These are phyloP conservation scores for Podarcis muralis DNA, from an alignment of 2,113 vertebrate species.

Conservation along the genomic window DNA sequence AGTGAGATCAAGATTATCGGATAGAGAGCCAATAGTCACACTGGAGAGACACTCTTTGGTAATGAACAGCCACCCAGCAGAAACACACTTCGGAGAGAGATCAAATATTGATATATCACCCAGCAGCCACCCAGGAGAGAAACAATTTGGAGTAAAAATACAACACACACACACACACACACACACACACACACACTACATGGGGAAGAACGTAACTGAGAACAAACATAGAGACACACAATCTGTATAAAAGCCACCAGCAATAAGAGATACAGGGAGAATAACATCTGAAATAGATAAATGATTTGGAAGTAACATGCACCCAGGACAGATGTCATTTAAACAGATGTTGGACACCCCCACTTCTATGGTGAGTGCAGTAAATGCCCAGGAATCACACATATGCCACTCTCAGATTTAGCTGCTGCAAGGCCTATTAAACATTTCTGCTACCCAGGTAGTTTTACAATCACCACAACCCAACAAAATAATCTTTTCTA, in stretches of 20 bases:
- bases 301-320: not conserved
- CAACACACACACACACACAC: not conserved
- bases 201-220: slow-evolving; percentile 16
- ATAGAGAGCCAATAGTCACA: slow-evolving; percentile 23
- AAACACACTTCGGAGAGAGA: slow-evolving; percentile 35
- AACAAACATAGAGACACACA: slow-evolving; percentile 24
- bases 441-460: not conserved
- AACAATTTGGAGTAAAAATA: not conserved
- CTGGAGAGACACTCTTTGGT: slow-evolving; percentile 24
- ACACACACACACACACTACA: not conserved
- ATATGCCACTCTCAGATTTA: slow-evolving; percentile 9
- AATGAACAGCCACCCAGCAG: slow-evolving; percentile 24
- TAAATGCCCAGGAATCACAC: slow-evolving; percentile 3
- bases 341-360: slow-evolving; percentile 40
- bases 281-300: not conserved
- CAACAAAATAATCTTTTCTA: not conserved
- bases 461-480: not conserved
- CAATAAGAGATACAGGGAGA: slow-evolving; percentile 35
- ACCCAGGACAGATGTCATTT: slow-evolving; percentile 21
- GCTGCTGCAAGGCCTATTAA: not conserved
- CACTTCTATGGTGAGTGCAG: not conserved
- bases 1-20: slow-evolving; percentile 30
- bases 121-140: slow-evolving; percentile 34
- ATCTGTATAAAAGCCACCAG: not conserved
- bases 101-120: slow-evolving; percentile 63